Base-by-base conservation (phyloP, 1,140 invertebrate genomes). In the Trichogramma pretiosum region DNA sequence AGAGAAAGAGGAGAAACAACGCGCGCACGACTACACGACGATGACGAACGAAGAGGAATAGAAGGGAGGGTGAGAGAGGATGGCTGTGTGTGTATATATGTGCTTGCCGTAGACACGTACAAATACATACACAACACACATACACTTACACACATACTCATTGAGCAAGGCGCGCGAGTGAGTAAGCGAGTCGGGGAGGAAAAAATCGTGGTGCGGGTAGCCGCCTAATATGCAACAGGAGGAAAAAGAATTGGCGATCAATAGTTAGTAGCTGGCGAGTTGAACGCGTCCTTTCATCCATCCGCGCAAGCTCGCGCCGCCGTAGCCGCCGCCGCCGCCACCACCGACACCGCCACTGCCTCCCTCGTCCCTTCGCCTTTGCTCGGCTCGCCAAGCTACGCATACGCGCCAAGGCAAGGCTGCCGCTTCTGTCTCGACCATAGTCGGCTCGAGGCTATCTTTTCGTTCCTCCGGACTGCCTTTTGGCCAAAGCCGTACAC, bases 231-330 rank as follows among this genome's bases (percentile, higher is more conserved):
- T 71, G 68, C 65, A 71, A 70, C 67, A 70, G 67, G 68, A 70
- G 68, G n/a, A 71, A 70, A 70, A 71, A 70, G 68, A 71, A 71
- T 69, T 63, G 67, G 62, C 67, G 68, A 71, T 71, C 67, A 71
- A 70, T 70, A 70, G 68, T 67, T 69, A 71, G 67, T 71, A 70
- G 67, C 65, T 69, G 66, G 68, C 70, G 68, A 71, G n/a, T n/a
- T n/a, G n/a, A n/a, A n/a, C n/a, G 64, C 67, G 66, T 69, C 64
- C 68, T 71, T 70, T 67, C 66, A 70, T 70, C 67, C 62, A 58
- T 59, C 65, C 46, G 30, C 53, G 48, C 56, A 56, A 48, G 54
- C 41, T 37, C 44, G 18, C 14, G 30, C 49, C 45, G 46, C 40
- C 50, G 39, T 41, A 36, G 37, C 46, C 53, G 54, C 54, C 55